Conservation (phyloP, 1,140 invertebrate species). For the Maconellicoccus hirsutus region DNA sequence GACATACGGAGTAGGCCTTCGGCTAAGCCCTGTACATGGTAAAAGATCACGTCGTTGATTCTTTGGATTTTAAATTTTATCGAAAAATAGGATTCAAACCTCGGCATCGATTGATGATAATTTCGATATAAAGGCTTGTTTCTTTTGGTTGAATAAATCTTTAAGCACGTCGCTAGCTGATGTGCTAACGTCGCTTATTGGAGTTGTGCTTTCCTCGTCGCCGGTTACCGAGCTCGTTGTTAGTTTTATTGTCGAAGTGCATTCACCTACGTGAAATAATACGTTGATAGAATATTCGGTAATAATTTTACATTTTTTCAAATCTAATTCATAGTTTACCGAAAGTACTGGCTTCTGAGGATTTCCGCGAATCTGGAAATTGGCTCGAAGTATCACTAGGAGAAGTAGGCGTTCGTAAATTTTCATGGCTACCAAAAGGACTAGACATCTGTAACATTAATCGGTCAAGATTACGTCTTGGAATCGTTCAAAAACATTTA, state of each 20-base stretch:
- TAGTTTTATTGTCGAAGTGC: slow-evolving; percentile 25
- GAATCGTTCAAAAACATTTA: not conserved
- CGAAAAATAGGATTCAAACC: slow-evolving; percentile 43
- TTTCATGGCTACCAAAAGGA: slow-evolving; percentile 64
- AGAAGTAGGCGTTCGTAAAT: slow-evolving; percentile 49
- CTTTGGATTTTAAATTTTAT: not conserved
- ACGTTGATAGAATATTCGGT: not conserved
- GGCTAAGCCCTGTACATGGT: slow-evolving; percentile 17
- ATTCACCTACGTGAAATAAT: slow-evolving; percentile 32
- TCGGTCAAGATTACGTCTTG: not conserved
- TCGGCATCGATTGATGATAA: slow-evolving; percentile 80
- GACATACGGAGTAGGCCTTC: slow-evolving; percentile 37
- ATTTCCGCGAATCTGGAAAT: slow-evolving; percentile 41
- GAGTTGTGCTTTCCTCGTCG: slow-evolving; percentile 38
- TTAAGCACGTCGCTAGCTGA: slow-evolving; percentile 74
- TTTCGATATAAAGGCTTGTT: slow-evolving; percentile 72
- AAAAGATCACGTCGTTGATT: not conserved
- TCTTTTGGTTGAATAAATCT: slow-evolving; percentile 76
- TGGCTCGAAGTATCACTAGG: slow-evolving; percentile 38
- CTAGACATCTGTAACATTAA: slow-evolving; percentile 46
- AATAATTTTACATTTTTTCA: slow-evolving; percentile 19
- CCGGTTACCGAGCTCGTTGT: slow-evolving; percentile 30
- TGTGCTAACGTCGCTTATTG: not conserved
- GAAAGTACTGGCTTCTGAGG: slow-evolving; percentile 38
- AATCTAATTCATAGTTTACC: slow-evolving; percentile 28